A percentile compares a stretch with the other conserved stretches of the same genome.
Evolutionary conservation across 2,113 vertebrate species (phyloP).

Genomic region (Cavia aperea): DNA sequence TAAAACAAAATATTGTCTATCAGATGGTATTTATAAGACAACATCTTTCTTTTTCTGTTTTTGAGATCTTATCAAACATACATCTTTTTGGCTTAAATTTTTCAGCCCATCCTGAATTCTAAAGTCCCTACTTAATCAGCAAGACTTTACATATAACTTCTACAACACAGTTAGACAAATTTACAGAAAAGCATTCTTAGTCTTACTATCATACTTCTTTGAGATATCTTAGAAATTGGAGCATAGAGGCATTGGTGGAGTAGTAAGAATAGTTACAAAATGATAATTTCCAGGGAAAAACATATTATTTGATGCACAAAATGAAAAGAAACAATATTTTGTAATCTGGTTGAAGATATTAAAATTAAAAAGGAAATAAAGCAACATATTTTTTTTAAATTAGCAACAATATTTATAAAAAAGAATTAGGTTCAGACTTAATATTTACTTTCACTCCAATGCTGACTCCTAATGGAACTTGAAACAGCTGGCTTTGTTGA

Average conservation of each 20-base stretch:
- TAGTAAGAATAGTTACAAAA: background rate
- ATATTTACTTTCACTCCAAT: conserved; percentile 83
- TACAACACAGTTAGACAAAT: background rate
- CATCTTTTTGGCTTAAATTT: background rate
- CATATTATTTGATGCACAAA: background rate
- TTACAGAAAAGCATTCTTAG: background rate
- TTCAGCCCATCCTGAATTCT: background rate
- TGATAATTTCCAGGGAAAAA: background rate
- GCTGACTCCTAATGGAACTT: conserved; percentile 80
- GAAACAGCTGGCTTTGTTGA: conserved; percentile 81
- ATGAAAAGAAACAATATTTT: conserved; percentile 13
- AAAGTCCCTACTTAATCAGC: background rate
- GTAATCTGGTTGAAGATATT: conserved; percentile 36
- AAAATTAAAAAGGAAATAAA: conserved; percentile 48
- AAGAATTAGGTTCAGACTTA: conserved; percentile 79
- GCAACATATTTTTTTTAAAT: conserved; percentile 67
- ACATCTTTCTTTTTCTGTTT: background rate
- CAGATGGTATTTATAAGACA: background rate
- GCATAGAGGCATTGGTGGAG: background rate
- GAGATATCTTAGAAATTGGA: background rate
- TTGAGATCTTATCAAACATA: background rate
- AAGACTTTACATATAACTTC: background rate
- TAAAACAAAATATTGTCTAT: background rate
- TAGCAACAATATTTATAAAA: conserved; percentile 78
- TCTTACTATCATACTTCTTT: background rate